phyloP scores from a whole-genome alignment of 2,888 invertebrate species.

The Orthosia gracilis region DNA sequence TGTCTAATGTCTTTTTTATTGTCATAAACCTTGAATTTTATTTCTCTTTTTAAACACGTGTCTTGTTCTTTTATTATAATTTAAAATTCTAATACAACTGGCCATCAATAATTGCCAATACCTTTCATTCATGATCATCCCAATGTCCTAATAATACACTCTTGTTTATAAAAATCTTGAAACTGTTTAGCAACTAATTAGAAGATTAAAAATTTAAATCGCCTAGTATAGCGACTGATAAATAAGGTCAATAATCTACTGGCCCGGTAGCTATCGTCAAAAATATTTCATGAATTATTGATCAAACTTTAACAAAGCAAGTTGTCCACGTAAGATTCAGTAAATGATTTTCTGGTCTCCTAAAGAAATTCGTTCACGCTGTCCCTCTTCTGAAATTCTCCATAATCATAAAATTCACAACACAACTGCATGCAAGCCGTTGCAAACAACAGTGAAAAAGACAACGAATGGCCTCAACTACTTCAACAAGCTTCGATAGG shows the following conservation, averaged over 20 bases:
- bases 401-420: background rate
- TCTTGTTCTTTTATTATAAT: conserved; percentile 12
- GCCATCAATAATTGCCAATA: background rate
- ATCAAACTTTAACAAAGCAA: background rate
- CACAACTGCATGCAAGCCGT: background rate
- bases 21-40: conserved; percentile 48
- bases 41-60: conserved; percentile 22
- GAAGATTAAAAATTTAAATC: too few relatives aligned
- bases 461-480: background rate
- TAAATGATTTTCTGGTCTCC: background rate
- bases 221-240: too few relatives aligned
- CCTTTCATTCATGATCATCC: too few relatives aligned
- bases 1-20: conserved; percentile 44
- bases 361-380: background rate
- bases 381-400: background rate
- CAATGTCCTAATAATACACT: too few relatives aligned
- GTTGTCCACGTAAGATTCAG: background rate
- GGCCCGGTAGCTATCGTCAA: too few relatives aligned
- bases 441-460: background rate
- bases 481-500: background rate
- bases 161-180: too few relatives aligned
- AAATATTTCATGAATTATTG: background rate
- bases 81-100: conserved; percentile 1
- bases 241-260: too few relatives aligned
- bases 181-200: too few relatives aligned